Evolutionary conservation across 2,888 invertebrate genomes (phyloP).

Genomic region (Caenorhabditis imperialis): DNA sequence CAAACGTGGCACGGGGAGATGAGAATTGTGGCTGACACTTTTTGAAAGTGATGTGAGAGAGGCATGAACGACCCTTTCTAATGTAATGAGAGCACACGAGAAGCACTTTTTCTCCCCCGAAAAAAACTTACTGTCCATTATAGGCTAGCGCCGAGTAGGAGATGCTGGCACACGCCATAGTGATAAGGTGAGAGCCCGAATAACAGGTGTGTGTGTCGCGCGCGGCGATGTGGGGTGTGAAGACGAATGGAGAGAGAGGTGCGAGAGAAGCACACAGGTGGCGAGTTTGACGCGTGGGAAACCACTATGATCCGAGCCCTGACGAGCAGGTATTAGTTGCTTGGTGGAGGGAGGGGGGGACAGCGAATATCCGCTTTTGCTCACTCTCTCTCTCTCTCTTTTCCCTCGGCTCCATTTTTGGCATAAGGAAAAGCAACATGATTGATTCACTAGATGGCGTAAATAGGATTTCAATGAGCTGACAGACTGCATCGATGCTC

Average conservation of each 20-base stretch:
- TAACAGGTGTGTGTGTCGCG: conserved; percentile 23
- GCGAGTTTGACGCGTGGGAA: conserved; percentile 56
- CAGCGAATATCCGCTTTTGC: conserved; percentile 2
- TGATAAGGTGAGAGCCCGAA: conserved; percentile 10
- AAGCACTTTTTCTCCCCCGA: too few species aligned
- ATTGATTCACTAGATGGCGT: conserved; percentile 45
- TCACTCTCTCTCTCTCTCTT: not conserved
- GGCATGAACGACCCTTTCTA: conserved; percentile 20
- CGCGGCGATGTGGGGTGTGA: conserved; percentile 24
- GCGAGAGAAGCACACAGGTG: conserved; percentile 32
- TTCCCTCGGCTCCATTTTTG: not conserved
- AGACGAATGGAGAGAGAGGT: conserved; percentile 17
- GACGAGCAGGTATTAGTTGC: conserved; percentile 16
- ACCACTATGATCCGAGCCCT: conserved; percentile 40
- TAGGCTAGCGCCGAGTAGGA: conserved; percentile 65
- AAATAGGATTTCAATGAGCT: too few species aligned
- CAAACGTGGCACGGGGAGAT: conserved; percentile 30
- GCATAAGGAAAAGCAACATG: conserved; percentile 1
- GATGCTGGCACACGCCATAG: conserved; percentile 67
- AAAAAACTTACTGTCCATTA: conserved; percentile 68
- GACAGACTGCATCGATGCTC: conserved; percentile 6
- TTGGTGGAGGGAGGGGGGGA: conserved; percentile 3
- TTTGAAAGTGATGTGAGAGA: not conserved
- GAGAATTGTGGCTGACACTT: conserved; percentile 40
- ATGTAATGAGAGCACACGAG: not conserved